A percentile compares a stretch with the other conserved stretches of the same genome.
These are phyloP conservation scores for Bubalus kerabau DNA, from an alignment of 2,113 vertebrate species.

Conservation along the genomic window DNA sequence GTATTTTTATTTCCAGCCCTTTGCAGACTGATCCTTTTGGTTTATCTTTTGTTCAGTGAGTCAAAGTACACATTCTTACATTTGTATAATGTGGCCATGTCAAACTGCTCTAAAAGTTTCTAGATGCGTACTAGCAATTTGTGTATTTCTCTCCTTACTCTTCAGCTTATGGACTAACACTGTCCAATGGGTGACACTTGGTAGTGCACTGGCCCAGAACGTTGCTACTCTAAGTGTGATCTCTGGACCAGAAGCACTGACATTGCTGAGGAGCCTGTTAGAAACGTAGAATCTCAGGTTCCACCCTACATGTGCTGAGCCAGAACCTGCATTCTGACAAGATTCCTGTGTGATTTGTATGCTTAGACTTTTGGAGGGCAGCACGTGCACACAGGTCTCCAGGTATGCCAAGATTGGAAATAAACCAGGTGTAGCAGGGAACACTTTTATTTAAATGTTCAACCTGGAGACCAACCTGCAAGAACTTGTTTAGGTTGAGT, in stretches of 20 bases:
- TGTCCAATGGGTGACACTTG: background rate
- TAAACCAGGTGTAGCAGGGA: background rate
- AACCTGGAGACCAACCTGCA: background rate
- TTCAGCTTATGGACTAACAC: background rate
- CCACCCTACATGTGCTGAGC: background rate
- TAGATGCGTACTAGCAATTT: background rate
- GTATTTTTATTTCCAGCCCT: background rate
- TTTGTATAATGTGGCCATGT: background rate
- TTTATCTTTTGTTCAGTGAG: background rate
- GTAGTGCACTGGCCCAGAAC: background rate
- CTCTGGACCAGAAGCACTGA: background rate
- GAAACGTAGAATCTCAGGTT: background rate
- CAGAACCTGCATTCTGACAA: background rate
- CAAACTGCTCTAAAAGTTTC: background rate
- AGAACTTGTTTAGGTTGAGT: background rate
- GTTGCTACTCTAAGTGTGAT: background rate
- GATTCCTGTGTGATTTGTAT: background rate
- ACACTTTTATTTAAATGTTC: background rate
- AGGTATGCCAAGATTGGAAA: background rate
- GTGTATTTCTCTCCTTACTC: background rate
- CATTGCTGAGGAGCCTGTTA: background rate
- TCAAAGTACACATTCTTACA: background rate
- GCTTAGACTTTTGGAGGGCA: background rate
- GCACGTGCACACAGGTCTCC: background rate
- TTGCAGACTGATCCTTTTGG: background rate